A percentile compares a stretch with the other conserved stretches of the same genome.
phyloP scores from a whole-genome alignment of 2,797 vertebrate genomes.

The Tapera naevia region DNA sequence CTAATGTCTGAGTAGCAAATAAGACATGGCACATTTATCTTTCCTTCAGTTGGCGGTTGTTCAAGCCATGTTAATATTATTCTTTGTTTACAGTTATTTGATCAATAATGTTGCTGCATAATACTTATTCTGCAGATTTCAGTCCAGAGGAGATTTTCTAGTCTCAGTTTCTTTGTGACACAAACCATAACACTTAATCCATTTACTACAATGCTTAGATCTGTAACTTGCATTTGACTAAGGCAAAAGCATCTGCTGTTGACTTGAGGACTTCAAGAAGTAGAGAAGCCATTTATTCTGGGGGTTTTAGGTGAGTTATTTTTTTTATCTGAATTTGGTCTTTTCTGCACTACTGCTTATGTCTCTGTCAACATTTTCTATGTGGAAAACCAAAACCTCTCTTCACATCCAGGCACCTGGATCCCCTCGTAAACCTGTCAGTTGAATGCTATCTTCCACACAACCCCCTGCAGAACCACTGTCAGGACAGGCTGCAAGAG shows the following conservation, averaged over 20 bases:
- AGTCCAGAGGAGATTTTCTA: conserved; percentile 25
- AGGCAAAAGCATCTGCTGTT: not conserved
- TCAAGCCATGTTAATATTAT: not conserved
- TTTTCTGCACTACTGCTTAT: not conserved
- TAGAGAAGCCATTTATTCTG: not conserved
- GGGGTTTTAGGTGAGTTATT: not conserved
- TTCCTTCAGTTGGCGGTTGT: not conserved
- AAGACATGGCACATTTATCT: not conserved
- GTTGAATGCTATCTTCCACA: not conserved
- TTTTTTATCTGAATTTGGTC: not conserved
- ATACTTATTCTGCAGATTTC: conserved; percentile 28
- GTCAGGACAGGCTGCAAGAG: not conserved
- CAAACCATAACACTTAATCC: conserved; percentile 27
- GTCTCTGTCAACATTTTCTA: not conserved
- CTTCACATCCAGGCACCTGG: not conserved
- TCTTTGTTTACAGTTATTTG: conserved; percentile 34
- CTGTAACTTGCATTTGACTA: not conserved
- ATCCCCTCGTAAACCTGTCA: not conserved
- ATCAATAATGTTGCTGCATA: conserved; percentile 23
- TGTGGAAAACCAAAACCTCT: not conserved
- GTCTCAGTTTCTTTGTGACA: conserved; percentile 30
- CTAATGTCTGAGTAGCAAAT: not conserved
- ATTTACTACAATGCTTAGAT: conserved; percentile 3
- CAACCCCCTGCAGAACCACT: not conserved
- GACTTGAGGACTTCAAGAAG: not conserved